Conservation (phyloP, 2,888 invertebrate species). For the Sisyra terminalis region DNA sequence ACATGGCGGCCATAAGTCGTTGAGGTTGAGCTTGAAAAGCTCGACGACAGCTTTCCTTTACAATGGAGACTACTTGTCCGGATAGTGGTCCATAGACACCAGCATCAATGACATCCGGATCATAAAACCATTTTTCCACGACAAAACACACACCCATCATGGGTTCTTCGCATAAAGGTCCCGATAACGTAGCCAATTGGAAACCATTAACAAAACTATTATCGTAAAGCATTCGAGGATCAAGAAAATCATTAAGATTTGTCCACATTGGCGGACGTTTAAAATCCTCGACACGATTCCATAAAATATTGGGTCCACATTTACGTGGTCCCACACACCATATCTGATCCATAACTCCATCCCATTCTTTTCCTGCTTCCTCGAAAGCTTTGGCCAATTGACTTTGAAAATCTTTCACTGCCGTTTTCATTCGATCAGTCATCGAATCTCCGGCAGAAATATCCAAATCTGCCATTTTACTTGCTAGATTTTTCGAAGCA, state of each 20-base stretch:
- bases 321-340: constrained; percentile 88
- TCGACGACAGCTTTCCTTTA: constrained; percentile 73
- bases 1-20: constrained; percentile 91
- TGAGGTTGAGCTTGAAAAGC: constrained; percentile 82
- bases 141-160: constrained; percentile 90
- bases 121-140: constrained; percentile 59
- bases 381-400: constrained; percentile 20
- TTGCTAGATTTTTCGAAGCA: neutral
- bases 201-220: constrained; percentile 74
- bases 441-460: constrained; percentile 14
- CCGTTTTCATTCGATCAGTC: constrained; percentile 29
- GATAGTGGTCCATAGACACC: constrained; percentile 30
- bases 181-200: constrained; percentile 70
- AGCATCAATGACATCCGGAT: constrained; percentile 18
- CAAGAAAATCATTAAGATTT: constrained; percentile 25
- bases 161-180: constrained; percentile 94
- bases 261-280: constrained; percentile 36
- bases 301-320: constrained; percentile 75
- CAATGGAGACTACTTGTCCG: constrained; percentile 84
- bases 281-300: constrained; percentile 63
- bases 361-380: constrained; percentile 25
- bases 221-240: constrained; percentile 46
- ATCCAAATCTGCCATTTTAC: neutral
- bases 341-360: constrained; percentile 42
- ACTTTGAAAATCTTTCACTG: constrained; percentile 26